These are phyloP conservation scores for Valencia hispanica DNA, from an alignment of 2,797 vertebrate genomes.

Conservation along the genomic window DNA sequence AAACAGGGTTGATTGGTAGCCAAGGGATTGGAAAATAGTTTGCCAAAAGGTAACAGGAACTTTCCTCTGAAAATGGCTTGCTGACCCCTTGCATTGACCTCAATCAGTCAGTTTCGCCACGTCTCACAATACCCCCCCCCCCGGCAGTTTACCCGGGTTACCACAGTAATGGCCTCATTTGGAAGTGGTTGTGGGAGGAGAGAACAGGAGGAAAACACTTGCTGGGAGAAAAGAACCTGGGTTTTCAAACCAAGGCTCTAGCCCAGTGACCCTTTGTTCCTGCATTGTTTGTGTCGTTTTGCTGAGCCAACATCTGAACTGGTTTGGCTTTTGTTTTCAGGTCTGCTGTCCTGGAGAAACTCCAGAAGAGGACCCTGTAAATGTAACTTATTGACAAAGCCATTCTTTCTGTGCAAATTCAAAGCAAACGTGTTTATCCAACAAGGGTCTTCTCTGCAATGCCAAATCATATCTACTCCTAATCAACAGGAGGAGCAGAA, in stretches of 20 bases:
- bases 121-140: conserved; percentile 45
- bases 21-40: conserved; percentile 67
- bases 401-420: not conserved
- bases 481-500: not conserved
- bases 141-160: conserved; percentile 57
- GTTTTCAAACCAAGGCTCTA: conserved; percentile 53
- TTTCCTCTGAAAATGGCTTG: conserved; percentile 64
- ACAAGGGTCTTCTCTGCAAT: not conserved
- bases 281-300: conserved; percentile 50
- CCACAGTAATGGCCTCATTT: conserved; percentile 68
- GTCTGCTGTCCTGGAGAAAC: conserved; percentile 35
- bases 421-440: not conserved
- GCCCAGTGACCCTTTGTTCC: conserved; percentile 48
- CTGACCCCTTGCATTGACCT: conserved; percentile 72
- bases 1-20: conserved; percentile 68
- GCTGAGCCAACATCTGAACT: conserved; percentile 54
- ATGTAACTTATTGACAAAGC: conserved; percentile 34
- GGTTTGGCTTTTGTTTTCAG: conserved; percentile 47
- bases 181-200: conserved; percentile 47
- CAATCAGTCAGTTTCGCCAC: conserved; percentile 58
- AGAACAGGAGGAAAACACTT: conserved; percentile 48
- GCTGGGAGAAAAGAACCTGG: conserved; percentile 40
- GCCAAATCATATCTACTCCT: not conserved
- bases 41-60: conserved; percentile 67
- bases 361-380: conserved; percentile 31